phyloP scores from a whole-genome alignment of 2,888 invertebrate genomes.

The Scelioninae gen. 2 region DNA sequence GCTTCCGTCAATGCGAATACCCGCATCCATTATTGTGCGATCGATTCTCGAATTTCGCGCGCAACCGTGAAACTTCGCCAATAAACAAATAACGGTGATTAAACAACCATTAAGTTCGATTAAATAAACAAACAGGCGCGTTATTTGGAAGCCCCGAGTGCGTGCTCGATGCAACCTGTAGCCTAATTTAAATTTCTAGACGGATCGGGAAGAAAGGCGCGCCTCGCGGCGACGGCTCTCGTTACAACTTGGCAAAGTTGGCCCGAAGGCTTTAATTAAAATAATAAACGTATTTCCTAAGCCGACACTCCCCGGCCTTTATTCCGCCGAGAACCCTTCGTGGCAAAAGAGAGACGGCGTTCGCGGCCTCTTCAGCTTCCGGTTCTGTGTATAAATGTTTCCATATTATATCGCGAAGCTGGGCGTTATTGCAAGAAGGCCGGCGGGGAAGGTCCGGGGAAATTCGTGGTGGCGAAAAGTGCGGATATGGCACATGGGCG shows the following conservation, averaged over 20 bases:
- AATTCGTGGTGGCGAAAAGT: constrained; percentile 39
- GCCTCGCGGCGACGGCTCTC: constrained; percentile 55
- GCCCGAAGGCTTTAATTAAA: constrained; percentile 73
- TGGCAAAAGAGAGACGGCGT: constrained; percentile 30
- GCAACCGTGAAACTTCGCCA: no score
- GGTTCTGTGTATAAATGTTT: constrained; percentile 71
- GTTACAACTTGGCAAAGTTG: constrained; percentile 58
- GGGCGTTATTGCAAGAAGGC: constrained; percentile 41
- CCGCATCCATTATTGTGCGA: no score
- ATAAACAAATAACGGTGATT: constrained; percentile 46
- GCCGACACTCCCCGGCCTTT: constrained; percentile 60
- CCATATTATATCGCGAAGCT: constrained; percentile 65
- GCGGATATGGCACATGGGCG: constrained; percentile 32
- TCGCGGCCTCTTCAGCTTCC: constrained; percentile 53
- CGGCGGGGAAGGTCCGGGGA: constrained; percentile 12
- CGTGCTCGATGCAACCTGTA: constrained; percentile 57
- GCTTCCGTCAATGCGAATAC: no score
- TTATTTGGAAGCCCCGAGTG: constrained; percentile 16
- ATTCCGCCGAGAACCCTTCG: constrained; percentile 55
- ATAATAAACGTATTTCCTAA: constrained; percentile 69
- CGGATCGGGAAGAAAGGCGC: constrained; percentile 46
- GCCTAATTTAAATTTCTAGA: constrained; percentile 53
- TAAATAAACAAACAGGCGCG: constrained; percentile 47
- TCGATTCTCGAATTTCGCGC: no score
- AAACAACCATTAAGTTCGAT: constrained; percentile 21